Base-by-base conservation (phyloP, 1,140 invertebrate genomes). In the Pararge aegeria region DNA sequence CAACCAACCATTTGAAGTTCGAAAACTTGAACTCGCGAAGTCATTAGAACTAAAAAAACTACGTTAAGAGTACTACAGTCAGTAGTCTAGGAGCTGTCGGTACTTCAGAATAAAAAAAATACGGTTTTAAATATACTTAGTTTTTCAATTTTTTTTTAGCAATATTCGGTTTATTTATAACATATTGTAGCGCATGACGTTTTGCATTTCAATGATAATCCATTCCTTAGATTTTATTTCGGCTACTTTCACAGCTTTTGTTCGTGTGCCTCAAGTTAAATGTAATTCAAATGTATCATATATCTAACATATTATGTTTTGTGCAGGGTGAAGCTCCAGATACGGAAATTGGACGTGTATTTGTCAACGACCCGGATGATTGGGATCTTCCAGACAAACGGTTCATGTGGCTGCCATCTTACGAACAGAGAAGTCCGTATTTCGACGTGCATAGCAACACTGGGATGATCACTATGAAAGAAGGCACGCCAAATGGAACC, bases 341-440 rank as follows among this genome's bases (percentile, higher is more conserved):
- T 53, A 95, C 95, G 0, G 92, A 94, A 64, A 96, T 98, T 42
- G 97, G 97, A 0, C 90, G 96, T 18, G 97, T 98, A 0, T 98
- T 96, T 82, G 97, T 98, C 0, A 92, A 96, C 21, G 97, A 99
- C 89, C 91, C 93, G 0, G 97, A 99, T 78, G 97, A 98, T 79
- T 98, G 97, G 97, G 97, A 99, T 88, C 85, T 97, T 38, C 93
- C 93, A 0, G 97, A 98, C 77, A 99, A 99, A 88, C 78, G 90
- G 1, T 99, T 98, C 68, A 83, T 87, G 9, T 96, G 95, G 95
- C 68, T 84, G 13, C 70, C 87, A 0, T 89, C 84, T 0, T 90
- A 82, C 30, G 85, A 93, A 64, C 85, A 92, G 0, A 90, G 93
- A 55, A 88, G 78, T 52, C 86, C 86, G 0, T 85, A 88, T 68